phyloP scores from a whole-genome alignment of 1,140 invertebrate genomes.

The Zaprionus gabonicus region DNA sequence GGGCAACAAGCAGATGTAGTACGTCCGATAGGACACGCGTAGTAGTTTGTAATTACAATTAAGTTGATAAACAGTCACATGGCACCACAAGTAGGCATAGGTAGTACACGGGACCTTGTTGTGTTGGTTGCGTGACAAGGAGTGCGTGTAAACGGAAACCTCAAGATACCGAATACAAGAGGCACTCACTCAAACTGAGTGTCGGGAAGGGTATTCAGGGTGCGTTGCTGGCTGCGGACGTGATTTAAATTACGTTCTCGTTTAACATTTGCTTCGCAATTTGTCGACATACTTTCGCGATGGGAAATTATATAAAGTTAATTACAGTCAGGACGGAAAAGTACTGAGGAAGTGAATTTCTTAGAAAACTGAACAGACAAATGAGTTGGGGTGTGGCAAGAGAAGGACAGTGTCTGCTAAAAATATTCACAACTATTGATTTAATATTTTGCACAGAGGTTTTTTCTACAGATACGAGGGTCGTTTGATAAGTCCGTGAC shows the following conservation, averaged over 20 bases:
- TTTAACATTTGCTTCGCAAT: conserved; percentile 15
- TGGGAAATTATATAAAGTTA: conserved; percentile 14
- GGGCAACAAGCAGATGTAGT: conserved; percentile 15
- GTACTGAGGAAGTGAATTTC: conserved; percentile 9
- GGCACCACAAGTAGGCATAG: neutral
- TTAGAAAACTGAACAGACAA: neutral
- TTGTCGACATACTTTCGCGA: conserved; percentile 4
- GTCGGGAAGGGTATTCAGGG: neutral
- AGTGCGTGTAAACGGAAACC: neutral
- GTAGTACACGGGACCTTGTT: neutral
- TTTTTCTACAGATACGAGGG: conserved; percentile 3
- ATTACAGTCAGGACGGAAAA: conserved; percentile 3
- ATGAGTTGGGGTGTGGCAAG: no score
- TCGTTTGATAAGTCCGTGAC: no score
- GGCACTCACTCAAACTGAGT: neutral
- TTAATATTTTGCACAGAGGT: neutral
- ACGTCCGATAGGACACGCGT: conserved; percentile 8
- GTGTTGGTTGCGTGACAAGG: conserved; percentile 26
- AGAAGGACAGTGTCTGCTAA: neutral
- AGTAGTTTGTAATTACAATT: conserved; percentile 47
- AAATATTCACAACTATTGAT: conserved; percentile 2
- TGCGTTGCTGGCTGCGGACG: neutral
- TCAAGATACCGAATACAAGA: neutral
- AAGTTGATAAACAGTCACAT: conserved; percentile 36
- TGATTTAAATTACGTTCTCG: neutral